A percentile compares a stretch with the other conserved stretches of the same genome.
phyloP scores from a whole-genome alignment of 2,797 vertebrate genomes.

The Sebastes kiyomatsui region DNA sequence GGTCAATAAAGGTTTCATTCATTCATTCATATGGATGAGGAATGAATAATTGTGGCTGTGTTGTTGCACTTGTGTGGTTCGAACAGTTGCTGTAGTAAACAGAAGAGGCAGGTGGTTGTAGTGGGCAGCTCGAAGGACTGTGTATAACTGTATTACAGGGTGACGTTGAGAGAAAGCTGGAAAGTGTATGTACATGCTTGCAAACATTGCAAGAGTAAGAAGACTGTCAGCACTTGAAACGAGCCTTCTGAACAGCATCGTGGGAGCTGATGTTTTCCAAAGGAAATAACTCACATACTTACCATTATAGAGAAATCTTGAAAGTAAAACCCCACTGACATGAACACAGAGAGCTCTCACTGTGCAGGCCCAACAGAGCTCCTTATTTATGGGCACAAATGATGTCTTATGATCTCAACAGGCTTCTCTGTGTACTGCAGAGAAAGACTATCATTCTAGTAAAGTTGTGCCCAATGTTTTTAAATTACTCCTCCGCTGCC shows the following conservation, averaged over 20 bases:
- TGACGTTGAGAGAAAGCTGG: background rate
- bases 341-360: background rate
- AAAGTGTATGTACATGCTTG: background rate
- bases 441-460: background rate
- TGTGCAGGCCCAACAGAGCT: background rate
- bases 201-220: background rate
- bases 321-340: slow-evolving; percentile 8
- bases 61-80: background rate
- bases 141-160: background rate
- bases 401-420: slow-evolving; percentile 18
- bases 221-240: slow-evolving; percentile 2
- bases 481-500: background rate
- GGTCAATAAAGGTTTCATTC: background rate
- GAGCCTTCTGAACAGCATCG: slow-evolving; percentile 11
- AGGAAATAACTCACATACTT: background rate
- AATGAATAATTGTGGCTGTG: background rate
- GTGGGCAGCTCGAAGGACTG: background rate
- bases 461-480: background rate
- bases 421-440: background rate
- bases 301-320: background rate
- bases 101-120: background rate
- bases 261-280: slow-evolving; percentile 5
- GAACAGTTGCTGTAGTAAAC: background rate
- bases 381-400: slow-evolving; percentile 17
- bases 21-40: background rate